Percentiles rank a stretch among this genome's conserved stretches.
Conservation (phyloP, 2,888 invertebrate genomes). For the Anodontia alba region DNA sequence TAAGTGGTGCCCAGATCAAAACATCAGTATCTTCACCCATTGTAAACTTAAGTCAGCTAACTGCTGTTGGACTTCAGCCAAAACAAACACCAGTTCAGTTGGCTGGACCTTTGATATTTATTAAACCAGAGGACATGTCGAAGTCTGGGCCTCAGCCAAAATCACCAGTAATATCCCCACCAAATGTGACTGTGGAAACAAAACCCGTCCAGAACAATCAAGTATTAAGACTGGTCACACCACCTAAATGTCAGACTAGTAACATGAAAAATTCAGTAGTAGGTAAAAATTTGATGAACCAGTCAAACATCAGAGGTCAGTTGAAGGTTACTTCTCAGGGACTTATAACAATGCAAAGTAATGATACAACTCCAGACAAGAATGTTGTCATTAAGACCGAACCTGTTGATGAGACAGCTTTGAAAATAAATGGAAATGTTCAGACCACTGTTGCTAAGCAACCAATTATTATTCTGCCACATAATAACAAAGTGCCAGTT, state of each 20-base stretch:
- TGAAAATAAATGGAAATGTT: neutral
- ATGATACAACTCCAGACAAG: neutral
- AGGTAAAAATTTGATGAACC: slow-evolving; percentile 16
- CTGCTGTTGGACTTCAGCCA: slow-evolving; percentile 13
- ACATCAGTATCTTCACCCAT: neutral
- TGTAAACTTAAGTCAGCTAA: slow-evolving; percentile 2
- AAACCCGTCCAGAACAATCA: neutral
- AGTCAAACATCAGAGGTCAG: slow-evolving; percentile 56
- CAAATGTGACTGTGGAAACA: neutral
- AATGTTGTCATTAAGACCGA: neutral
- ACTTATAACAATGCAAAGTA: slow-evolving; percentile 43
- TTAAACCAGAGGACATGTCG: slow-evolving; percentile 43
- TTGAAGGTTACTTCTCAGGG: slow-evolving; percentile 71
- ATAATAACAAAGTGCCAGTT: slow-evolving; percentile 43
- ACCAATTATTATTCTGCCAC: slow-evolving; percentile 51
- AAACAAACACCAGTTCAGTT: slow-evolving; percentile 15
- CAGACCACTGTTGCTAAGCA: slow-evolving; percentile 35
- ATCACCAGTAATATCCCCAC: neutral
- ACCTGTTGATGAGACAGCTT: neutral
- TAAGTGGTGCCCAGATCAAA: neutral
- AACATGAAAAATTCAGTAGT: neutral
- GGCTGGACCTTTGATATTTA: slow-evolving; percentile 48
- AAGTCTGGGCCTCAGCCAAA: neutral
- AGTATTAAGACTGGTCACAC: neutral
- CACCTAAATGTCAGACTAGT: slow-evolving; percentile 2